Base-by-base conservation (phyloP, 2,113 vertebrate species). In the Notechis scutatus region DNA sequence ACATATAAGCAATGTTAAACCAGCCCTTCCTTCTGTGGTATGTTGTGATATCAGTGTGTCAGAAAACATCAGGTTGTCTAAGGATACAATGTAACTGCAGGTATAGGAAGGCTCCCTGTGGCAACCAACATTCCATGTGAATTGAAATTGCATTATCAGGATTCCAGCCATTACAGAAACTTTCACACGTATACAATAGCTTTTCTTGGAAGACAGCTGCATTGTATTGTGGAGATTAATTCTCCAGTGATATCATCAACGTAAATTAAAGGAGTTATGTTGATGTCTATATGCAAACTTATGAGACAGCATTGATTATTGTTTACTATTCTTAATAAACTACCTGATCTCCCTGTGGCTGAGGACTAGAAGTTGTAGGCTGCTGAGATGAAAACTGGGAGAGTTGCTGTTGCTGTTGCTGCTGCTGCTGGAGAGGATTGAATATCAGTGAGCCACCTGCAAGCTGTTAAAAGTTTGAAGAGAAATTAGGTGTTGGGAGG, bases 391-490 rank as follows among this genome's bases (percentile, higher is more conserved):
- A 98, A 96, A 98, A 98, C 97, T 98, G 97, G 92, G 98, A 97
- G 55, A 98, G 97, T 95, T 98, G 98, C 11, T 92, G 92, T 5
- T 91, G 98, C 93, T 98, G 98, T 85, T 98, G 97, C 69, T 89
- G 88, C 88, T 89, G 69, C 88, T 89, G 74, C 88, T 96, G 96
- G 52, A 96, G 91, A 91, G 98, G 95, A 96, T 99, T 99, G 97
- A 99, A 99, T 97, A 98, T 98, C 97, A 99, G 96, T 90, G 98
- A 98, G 85, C 98, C 97, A 91, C 97, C 96, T 94, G 98, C 98
- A 97, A 99, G 97, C 98, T 99, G 96, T 12, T 95, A 56, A 96
- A 50, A 93, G 94, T 95, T 91, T 96, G 95, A 96, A 95, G 96
- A 95, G 95, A n/a, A 24, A 94, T 91, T 93, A 95, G 93, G 69